Conservation (phyloP, 2,113 vertebrate genomes). For the Otolemur garnettii region DNA sequence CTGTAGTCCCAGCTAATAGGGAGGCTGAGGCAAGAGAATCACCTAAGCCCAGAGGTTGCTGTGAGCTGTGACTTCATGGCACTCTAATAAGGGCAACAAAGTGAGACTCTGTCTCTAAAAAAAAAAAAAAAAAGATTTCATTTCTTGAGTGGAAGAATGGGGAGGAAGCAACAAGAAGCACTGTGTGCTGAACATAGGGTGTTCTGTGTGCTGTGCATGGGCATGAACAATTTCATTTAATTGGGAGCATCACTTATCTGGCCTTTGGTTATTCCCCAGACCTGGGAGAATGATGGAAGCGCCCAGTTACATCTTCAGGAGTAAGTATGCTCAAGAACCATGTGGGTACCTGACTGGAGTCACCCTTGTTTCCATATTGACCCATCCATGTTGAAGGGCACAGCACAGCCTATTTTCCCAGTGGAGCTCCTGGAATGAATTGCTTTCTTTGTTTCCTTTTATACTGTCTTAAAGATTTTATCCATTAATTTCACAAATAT, state of each 20-base stretch:
- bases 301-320: not conserved
- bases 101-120: no score
- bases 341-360: not conserved
- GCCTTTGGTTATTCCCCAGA: not conserved
- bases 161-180: not conserved
- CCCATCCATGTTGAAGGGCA: not conserved
- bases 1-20: no score
- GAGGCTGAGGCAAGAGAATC: no score
- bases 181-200: not conserved
- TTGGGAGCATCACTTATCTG: not conserved
- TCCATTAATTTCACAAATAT: not conserved
- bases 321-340: not conserved
- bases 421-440: not conserved
- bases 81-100: no score
- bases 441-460: conserved; percentile 2
- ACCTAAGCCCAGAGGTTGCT: no score
- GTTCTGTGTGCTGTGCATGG: not conserved
- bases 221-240: not conserved
- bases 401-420: not conserved
- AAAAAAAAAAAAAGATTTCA: no score
- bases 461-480: not conserved
- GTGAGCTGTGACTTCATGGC: no score
- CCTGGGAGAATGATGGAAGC: not conserved
- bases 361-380: not conserved
- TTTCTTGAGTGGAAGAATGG: not conserved